phyloP scores from a whole-genome alignment of 2,888 invertebrate species.

The Syritta pipiens region DNA sequence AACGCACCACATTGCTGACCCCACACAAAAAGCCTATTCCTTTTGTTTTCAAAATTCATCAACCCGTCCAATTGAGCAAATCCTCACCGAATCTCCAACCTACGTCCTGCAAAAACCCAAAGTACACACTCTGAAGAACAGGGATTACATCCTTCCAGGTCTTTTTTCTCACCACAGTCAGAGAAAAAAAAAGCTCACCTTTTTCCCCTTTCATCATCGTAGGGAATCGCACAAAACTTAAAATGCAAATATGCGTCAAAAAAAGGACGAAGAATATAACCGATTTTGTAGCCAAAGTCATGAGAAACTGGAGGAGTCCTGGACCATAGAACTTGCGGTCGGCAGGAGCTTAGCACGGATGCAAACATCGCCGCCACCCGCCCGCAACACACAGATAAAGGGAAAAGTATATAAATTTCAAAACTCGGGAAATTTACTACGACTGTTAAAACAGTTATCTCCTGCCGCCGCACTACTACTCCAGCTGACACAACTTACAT shows the following conservation, averaged over 20 bases:
- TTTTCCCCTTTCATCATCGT: no score
- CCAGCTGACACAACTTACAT: constrained; percentile 66
- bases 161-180: no score
- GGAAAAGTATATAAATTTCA: constrained; percentile 58
- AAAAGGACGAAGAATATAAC: constrained; percentile 1
- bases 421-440: constrained; percentile 60
- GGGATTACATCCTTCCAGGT: no score
- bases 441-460: constrained; percentile 68
- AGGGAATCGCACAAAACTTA: constrained; percentile 25
- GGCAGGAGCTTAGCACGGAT: constrained; percentile 25
- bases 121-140: no score
- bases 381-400: constrained; percentile 44
- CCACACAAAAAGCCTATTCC: no score
- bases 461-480: constrained; percentile 12
- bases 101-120: no score
- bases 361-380: constrained; percentile 1
- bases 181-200: no score
- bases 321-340: constrained; percentile 16
- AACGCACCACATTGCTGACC: no score
- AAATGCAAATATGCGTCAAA: constrained; percentile 52
- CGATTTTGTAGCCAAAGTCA: no score
- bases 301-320: background rate
- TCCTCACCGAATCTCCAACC: no score
- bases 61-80: no score
- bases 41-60: no score